Conservation (phyloP, 2,888 invertebrate genomes). For the Lepidocyrtoides sp. region DNA sequence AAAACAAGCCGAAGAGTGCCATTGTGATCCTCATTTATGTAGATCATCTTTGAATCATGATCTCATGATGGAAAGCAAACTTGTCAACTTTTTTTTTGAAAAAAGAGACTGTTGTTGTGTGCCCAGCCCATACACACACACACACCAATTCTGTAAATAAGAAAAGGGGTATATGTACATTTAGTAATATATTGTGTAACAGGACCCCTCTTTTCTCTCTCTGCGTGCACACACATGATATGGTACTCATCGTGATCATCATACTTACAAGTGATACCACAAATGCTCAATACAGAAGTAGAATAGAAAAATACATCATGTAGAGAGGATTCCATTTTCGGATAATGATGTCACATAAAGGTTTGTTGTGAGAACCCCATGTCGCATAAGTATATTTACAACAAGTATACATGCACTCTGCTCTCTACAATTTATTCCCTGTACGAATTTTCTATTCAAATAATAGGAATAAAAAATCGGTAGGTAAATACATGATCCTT, state of each 20-base stretch:
- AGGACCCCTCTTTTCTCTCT: constrained; percentile 33
- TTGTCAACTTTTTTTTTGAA: constrained; percentile 80
- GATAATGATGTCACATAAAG: constrained; percentile 84
- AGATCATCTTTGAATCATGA: constrained; percentile 76
- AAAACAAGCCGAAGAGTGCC: constrained; percentile 68
- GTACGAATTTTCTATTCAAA: constrained; percentile 66
- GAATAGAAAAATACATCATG: constrained; percentile 51
- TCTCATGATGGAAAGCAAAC: constrained; percentile 78
- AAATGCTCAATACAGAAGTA: constrained; percentile 63
- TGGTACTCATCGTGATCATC: constrained; percentile 34
- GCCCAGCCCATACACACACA: constrained; percentile 23
- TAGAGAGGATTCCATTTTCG: constrained; percentile 70
- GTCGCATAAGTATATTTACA: constrained; percentile 55
- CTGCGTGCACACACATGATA: constrained; percentile 49
- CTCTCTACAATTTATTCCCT: constrained; percentile 17
- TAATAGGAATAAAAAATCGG: constrained; percentile 80
- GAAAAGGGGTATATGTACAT: constrained; percentile 46
- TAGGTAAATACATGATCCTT: constrained; percentile 81
- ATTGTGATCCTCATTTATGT: constrained; percentile 63
- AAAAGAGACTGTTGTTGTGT: constrained; percentile 72
- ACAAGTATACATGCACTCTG: background rate
- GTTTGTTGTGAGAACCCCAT: constrained; percentile 84
- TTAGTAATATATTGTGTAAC: too few species aligned
- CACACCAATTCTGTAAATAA: constrained; percentile 76
- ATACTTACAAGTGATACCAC: constrained; percentile 69